These are phyloP conservation scores for Bombus impatiens DNA, from an alignment of 1,140 invertebrate species.

Conservation along the genomic window DNA sequence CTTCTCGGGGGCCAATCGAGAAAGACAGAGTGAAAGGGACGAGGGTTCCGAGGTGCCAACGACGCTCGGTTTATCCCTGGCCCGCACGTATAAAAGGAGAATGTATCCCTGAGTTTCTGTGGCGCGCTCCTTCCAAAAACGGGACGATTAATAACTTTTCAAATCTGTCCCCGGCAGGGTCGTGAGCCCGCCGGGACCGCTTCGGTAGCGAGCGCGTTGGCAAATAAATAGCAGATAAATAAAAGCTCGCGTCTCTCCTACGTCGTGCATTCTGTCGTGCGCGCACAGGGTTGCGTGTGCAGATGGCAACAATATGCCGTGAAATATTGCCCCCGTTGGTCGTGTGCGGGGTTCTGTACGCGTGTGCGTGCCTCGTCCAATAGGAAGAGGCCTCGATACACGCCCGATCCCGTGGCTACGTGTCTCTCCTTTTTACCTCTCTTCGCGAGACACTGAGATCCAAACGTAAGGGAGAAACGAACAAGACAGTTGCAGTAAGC, in stretches of 20 bases:
- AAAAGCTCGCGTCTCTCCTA: constrained; percentile 74
- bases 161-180: constrained; percentile 80
- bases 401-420: neutral
- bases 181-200: constrained; percentile 56
- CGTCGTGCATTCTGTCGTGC: constrained; percentile 74
- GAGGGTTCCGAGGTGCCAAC: constrained; percentile 55
- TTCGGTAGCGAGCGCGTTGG: constrained; percentile 76
- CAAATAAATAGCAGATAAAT: constrained; percentile 82
- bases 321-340: constrained; percentile 79
- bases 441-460: neutral
- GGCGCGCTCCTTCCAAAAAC: constrained; percentile 66
- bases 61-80: constrained; percentile 51
- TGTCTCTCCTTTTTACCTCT: neutral
- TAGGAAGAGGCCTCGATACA: constrained; percentile 4
- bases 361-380: constrained; percentile 39
- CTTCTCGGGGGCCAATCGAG: constrained; percentile 27
- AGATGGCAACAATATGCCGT: constrained; percentile 83
- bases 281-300: constrained; percentile 78
- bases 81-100: constrained; percentile 42
- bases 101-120: constrained; percentile 13
- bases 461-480: neutral
- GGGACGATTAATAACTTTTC: constrained; percentile 82
- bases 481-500: neutral
- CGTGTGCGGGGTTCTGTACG: constrained; percentile 48
- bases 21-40: neutral